phyloP scores from a whole-genome alignment of 2,113 vertebrate genomes.

The Xiphorhynchus elegans region DNA sequence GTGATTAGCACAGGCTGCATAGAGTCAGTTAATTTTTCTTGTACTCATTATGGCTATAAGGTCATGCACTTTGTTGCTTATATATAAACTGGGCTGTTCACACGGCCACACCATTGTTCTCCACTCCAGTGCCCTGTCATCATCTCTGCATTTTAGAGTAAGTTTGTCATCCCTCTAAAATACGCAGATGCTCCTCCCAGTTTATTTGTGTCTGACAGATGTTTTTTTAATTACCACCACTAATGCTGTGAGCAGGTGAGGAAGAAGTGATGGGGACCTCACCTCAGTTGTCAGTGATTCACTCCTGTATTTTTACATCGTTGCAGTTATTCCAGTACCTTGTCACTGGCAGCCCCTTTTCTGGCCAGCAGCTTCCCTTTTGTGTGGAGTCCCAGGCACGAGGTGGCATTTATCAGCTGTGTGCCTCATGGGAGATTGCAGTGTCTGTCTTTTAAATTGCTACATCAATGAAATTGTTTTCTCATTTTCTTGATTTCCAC shows the following conservation, averaged over 20 bases:
- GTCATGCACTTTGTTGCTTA: background rate
- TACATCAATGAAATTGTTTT: background rate
- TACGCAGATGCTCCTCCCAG: background rate
- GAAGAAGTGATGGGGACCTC: background rate
- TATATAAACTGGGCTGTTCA: background rate
- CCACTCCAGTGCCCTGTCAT: background rate
- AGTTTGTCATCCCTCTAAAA: rapidly evolving
- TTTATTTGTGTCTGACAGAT: background rate
- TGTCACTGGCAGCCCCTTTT: background rate
- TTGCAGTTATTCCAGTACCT: background rate
- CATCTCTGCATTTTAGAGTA: background rate
- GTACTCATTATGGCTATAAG: background rate
- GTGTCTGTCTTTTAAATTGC: background rate
- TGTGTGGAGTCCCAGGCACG: background rate
- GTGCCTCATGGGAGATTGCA: background rate
- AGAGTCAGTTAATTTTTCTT: conserved; percentile 3
- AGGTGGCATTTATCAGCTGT: background rate
- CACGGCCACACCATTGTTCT: background rate
- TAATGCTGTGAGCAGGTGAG: background rate
- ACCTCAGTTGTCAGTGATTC: background rate
- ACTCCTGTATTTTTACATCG: background rate
- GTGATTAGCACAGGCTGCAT: background rate
- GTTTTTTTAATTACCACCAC: background rate
- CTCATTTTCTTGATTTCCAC: background rate
- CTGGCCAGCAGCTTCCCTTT: background rate